Percentiles rank a stretch among this genome's conserved stretches.
Conservation (phyloP, 2,113 vertebrate species). For the Echinops telfairi region DNA sequence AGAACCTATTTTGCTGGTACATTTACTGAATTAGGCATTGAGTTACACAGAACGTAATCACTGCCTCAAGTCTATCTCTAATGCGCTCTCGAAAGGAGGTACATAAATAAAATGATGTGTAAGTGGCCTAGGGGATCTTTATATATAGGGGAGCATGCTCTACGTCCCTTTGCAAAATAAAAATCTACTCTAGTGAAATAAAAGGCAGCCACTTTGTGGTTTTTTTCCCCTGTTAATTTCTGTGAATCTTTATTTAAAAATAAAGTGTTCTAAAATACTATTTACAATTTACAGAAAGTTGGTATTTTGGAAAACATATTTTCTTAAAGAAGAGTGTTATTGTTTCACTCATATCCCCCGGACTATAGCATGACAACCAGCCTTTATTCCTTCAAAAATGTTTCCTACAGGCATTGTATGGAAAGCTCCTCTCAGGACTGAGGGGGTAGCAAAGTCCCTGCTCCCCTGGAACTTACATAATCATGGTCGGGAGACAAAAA, state of each 20-base stretch:
- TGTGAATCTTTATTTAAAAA: constrained; percentile 46
- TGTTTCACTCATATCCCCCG: not conserved
- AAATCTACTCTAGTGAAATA: constrained; percentile 15
- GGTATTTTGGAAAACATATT: not conserved
- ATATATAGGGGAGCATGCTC: not conserved
- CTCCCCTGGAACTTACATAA: constrained; percentile 4
- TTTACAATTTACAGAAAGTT: not conserved
- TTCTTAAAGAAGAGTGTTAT: not conserved
- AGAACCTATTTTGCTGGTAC: constrained; percentile 41
- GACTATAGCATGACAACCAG: not conserved
- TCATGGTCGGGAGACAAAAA: not conserved
- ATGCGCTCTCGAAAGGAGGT: constrained; percentile 59
- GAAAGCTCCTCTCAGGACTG: not conserved
- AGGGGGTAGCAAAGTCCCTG: not conserved
- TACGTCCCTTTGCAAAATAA: constrained; percentile 34
- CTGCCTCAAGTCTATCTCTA: constrained; percentile 49
- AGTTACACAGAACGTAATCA: not conserved
- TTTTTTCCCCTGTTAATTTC: not conserved
- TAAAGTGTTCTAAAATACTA: not conserved
- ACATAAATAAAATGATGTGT: constrained; percentile 63
- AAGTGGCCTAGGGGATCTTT: constrained; percentile 53
- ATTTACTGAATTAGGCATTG: constrained; percentile 51
- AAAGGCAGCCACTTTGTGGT: not conserved
- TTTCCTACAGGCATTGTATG: not conserved
- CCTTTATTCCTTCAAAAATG: not conserved